Percentiles rank a stretch among this genome's conserved stretches.
Conservation (phyloP, 2,888 invertebrate genomes). For the Ormyrus pomaceus region DNA sequence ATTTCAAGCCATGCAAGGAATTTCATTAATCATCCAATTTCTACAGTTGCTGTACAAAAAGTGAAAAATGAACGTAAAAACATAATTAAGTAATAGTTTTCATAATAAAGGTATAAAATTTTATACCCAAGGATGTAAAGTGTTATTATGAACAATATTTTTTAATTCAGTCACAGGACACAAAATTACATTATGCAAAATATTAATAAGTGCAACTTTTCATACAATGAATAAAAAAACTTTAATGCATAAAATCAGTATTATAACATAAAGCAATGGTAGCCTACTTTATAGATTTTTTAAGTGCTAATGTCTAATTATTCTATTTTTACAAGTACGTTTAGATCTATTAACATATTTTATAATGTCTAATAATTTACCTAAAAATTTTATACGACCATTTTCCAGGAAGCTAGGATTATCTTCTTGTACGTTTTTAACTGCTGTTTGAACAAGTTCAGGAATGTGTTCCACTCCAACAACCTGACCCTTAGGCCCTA, state of each 20-base stretch:
- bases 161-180: no score
- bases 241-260: neutral
- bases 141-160: no score
- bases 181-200: no score
- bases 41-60: neutral
- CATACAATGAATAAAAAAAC: no score
- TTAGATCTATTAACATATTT: neutral
- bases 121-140: no score
- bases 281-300: no score
- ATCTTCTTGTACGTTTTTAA: conserved; percentile 75
- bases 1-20: conserved; percentile 12
- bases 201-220: no score
- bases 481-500: conserved; percentile 76
- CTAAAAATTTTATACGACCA: conserved; percentile 69
- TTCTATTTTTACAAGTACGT: no score
- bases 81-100: neutral
- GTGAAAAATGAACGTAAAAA: no score
- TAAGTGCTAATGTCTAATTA: neutral
- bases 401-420: conserved; percentile 68
- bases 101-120: neutral
- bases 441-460: conserved; percentile 77
- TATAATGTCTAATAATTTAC: conserved; percentile 60
- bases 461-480: conserved; percentile 79
- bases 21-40: conserved; percentile 1
- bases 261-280: neutral